These are phyloP conservation scores for Jaculus jaculus DNA, from an alignment of 2,113 vertebrate species.

Conservation along the genomic window DNA sequence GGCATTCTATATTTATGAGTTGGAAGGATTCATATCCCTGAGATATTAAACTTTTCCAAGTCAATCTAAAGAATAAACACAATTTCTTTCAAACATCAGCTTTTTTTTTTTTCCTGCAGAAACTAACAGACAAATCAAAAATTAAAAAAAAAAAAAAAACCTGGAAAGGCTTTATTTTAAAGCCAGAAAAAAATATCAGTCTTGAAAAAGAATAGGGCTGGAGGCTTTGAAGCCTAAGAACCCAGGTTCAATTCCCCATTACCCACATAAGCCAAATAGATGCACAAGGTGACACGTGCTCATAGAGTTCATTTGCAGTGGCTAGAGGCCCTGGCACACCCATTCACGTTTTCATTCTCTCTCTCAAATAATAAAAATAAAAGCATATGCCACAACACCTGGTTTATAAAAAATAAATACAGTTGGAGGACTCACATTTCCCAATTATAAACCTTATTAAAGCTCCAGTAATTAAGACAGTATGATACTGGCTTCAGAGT, in stretches of 20 bases:
- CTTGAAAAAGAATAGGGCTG: not conserved
- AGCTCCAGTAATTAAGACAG: not conserved
- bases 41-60: not conserved
- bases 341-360: no score
- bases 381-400: no score
- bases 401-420: no score
- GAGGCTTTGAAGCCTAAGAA: no score
- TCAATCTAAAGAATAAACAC: not conserved
- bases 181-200: not conserved
- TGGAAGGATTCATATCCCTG: not conserved
- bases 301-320: no score
- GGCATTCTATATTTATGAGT: not conserved
- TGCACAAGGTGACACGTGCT: no score
- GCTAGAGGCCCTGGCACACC: no score
- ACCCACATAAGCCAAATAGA: no score
- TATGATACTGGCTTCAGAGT: not conserved
- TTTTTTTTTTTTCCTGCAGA: not conserved
- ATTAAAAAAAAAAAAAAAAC: no score
- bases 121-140: not conserved
- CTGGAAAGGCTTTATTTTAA: not conserved
- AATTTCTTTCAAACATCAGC: not conserved
- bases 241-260: no score
- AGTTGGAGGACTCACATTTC: not conserved
- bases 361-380: no score
- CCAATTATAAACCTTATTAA: not conserved